Percentiles rank a stretch among this genome's conserved stretches.
These are phyloP conservation scores for Setophaga petechia DNA, from an alignment of 2,113 vertebrate species.

Conservation along the genomic window DNA sequence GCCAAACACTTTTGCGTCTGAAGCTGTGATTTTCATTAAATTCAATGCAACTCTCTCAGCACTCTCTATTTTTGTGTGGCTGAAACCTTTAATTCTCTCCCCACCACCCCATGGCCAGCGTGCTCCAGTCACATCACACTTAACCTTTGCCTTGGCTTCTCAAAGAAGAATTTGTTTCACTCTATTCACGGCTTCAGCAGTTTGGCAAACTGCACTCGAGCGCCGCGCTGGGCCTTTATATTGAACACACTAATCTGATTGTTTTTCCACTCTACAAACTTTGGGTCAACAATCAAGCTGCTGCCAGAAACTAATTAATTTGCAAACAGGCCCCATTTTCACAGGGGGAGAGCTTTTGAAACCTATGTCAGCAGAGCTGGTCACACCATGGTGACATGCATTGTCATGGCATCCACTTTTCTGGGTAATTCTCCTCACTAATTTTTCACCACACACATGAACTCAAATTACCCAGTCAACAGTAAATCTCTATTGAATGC, in stretches of 20 bases:
- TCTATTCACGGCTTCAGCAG: conserved; percentile 75
- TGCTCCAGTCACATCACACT: conserved; percentile 81
- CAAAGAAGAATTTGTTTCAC: conserved; percentile 78
- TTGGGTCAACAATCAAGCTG: conserved; percentile 84
- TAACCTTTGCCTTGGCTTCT: conserved; percentile 80
- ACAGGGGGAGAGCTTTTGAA: conserved; percentile 81
- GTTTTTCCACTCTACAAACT: conserved; percentile 84
- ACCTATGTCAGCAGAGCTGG: conserved; percentile 76
- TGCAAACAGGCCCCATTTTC: conserved; percentile 83
- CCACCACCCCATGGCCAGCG: background rate
- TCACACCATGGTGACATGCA: conserved; percentile 77
- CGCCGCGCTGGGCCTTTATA: conserved; percentile 74
- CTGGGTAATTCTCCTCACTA: conserved; percentile 75
- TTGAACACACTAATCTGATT: conserved; percentile 83
- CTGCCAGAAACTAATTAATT: conserved; percentile 86
- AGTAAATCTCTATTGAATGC: conserved; percentile 74
- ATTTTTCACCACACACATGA: conserved; percentile 77
- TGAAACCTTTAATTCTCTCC: conserved; percentile 64
- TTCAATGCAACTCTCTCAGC: conserved; percentile 47
- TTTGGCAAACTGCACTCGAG: conserved; percentile 77
- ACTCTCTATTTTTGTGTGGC: conserved; percentile 51
- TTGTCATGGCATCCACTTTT: conserved; percentile 77
- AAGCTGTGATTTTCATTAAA: conserved; percentile 62
- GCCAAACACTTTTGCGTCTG: conserved; percentile 1
- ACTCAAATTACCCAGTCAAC: conserved; percentile 77